phyloP scores from a whole-genome alignment of 2,888 invertebrate species.

The Trachelus iudaicus region DNA sequence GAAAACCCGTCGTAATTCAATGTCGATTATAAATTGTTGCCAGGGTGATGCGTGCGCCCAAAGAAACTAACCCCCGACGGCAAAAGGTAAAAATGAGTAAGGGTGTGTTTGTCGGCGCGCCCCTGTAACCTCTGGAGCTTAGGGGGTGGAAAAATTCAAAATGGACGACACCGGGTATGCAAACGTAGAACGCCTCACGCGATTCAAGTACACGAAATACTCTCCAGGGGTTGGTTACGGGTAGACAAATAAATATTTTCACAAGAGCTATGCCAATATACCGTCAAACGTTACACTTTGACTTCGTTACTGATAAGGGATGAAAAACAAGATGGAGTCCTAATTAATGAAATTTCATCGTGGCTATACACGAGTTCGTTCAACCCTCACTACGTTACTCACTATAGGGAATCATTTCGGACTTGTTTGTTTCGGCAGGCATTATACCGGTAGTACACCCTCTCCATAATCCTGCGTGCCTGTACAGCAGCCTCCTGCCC shows the following conservation, averaged over 20 bases:
- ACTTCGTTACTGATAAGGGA: background rate
- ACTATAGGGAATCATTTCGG: constrained; percentile 34
- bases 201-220: background rate
- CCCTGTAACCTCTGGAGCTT: background rate
- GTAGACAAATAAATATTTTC: background rate
- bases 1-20: background rate
- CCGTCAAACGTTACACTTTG: background rate
- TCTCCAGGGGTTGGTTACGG: background rate
- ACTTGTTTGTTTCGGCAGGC: constrained; percentile 40
- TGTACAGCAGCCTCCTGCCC: constrained; percentile 68
- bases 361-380: background rate
- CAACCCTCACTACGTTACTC: constrained; percentile 17
- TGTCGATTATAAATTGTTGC: background rate
- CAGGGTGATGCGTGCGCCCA: background rate
- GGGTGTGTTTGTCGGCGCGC: background rate
- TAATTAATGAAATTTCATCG: background rate
- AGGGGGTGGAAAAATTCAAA: background rate
- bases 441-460: constrained; percentile 69
- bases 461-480: constrained; percentile 79
- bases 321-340: background rate
- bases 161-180: background rate
- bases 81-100: background rate
- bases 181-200: background rate
- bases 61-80: background rate
- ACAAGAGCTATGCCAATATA: background rate